phyloP scores from a whole-genome alignment of 1,140 invertebrate genomes.

The Whitmania pigra region DNA sequence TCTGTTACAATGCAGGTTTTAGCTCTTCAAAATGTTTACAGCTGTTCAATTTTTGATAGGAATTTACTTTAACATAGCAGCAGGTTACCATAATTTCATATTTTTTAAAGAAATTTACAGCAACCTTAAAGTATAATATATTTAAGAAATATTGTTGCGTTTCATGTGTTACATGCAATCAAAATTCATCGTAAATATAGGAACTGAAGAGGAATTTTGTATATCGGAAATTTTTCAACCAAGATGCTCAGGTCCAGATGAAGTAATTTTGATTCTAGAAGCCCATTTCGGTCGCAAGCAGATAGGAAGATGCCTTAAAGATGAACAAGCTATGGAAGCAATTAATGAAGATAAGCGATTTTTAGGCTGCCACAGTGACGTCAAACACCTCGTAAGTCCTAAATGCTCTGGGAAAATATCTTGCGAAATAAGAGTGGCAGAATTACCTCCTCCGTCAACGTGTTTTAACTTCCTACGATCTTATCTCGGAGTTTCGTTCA shows the following conservation, averaged over 20 bases:
- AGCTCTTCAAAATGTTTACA: too few species aligned
- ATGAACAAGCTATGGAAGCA: neutral
- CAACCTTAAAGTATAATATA: too few species aligned
- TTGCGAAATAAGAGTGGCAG: neutral
- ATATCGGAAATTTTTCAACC: slow-evolving; percentile 7
- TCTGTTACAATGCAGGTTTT: too few species aligned
- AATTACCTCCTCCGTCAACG: neutral
- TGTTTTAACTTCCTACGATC: neutral
- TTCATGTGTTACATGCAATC: too few species aligned
- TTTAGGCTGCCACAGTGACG: slow-evolving; percentile 3
- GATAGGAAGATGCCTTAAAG: slow-evolving; percentile 1
- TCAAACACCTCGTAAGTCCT: neutral
- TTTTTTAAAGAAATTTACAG: too few species aligned
- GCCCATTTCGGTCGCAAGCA: slow-evolving; percentile 4
- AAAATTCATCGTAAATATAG: too few species aligned
- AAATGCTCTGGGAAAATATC: slow-evolving; percentile 7
- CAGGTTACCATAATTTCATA: too few species aligned
- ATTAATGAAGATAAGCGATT: too few species aligned
- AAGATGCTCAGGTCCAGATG: slow-evolving; percentile 2
- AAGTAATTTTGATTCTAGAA: neutral
- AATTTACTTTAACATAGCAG: too few species aligned
- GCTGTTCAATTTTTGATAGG: too few species aligned
- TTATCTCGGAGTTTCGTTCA: slow-evolving; percentile 8
- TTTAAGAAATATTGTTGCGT: too few species aligned
- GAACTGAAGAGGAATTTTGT: slow-evolving; percentile 14